These are phyloP conservation scores for Lasioglossum malachurum DNA, from an alignment of 2,888 invertebrate genomes.

Conservation along the genomic window DNA sequence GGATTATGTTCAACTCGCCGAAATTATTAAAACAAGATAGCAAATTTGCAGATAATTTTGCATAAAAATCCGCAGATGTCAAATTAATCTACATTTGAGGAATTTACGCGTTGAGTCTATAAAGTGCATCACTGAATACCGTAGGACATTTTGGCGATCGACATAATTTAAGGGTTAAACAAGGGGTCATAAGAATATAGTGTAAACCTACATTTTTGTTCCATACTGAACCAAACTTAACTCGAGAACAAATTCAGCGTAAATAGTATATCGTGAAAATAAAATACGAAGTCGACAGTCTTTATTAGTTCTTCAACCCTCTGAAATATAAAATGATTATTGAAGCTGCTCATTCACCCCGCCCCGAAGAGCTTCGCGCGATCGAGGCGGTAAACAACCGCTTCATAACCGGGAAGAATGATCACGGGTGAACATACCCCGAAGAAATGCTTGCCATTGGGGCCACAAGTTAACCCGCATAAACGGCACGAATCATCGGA, in stretches of 20 bases:
- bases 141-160: too few relatives aligned
- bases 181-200: background rate
- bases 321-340: background rate
- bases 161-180: background rate
- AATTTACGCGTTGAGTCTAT: too few relatives aligned
- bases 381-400: background rate
- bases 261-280: background rate
- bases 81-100: too few relatives aligned
- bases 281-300: background rate
- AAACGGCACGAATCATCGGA: background rate
- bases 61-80: too few relatives aligned
- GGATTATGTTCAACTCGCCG: too few relatives aligned
- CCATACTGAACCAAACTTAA: too few relatives aligned
- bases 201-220: too few relatives aligned
- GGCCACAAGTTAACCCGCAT: background rate
- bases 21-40: too few relatives aligned
- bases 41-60: too few relatives aligned
- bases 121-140: too few relatives aligned
- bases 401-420: background rate
- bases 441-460: background rate
- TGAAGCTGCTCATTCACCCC: background rate
- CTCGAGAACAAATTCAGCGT: too few relatives aligned
- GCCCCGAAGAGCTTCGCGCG: background rate
- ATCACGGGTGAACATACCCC: background rate
- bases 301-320: background rate